Conservation (phyloP, 2,113 vertebrate species). For the Stigmatopora argus region DNA sequence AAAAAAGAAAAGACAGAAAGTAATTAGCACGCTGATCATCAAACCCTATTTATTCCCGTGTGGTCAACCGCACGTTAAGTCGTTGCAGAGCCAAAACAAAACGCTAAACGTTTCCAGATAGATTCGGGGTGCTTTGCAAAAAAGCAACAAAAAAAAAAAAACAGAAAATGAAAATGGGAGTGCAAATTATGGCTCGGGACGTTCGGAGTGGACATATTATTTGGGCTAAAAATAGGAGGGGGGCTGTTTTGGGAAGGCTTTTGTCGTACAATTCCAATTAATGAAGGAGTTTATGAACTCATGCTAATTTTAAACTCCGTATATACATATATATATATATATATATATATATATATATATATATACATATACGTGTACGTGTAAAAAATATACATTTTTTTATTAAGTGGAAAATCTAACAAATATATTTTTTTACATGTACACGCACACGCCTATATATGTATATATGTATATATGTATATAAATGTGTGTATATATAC, state of each 20-base stretch:
- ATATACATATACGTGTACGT: no score
- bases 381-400: no score
- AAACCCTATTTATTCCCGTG: conserved; percentile 1
- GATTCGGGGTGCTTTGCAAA: not conserved
- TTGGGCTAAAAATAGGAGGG: not conserved
- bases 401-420: no score
- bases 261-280: not conserved
- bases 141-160: no score
- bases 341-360: not conserved
- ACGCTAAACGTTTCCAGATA: not conserved
- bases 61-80: not conserved
- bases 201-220: not conserved
- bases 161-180: not conserved
- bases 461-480: no score
- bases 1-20: not conserved
- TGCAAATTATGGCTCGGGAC: conserved; percentile 2
- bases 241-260: not conserved
- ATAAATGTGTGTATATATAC: no score
- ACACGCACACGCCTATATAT: no score
- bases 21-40: conserved; percentile 5
- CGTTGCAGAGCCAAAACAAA: conserved; percentile 1
- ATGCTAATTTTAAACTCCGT: no score
- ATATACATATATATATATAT: not conserved
- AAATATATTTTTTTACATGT: no score
- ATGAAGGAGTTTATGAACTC: no score